Base-by-base conservation (phyloP, 1,140 invertebrate genomes). In the Cotesia typhae region DNA sequence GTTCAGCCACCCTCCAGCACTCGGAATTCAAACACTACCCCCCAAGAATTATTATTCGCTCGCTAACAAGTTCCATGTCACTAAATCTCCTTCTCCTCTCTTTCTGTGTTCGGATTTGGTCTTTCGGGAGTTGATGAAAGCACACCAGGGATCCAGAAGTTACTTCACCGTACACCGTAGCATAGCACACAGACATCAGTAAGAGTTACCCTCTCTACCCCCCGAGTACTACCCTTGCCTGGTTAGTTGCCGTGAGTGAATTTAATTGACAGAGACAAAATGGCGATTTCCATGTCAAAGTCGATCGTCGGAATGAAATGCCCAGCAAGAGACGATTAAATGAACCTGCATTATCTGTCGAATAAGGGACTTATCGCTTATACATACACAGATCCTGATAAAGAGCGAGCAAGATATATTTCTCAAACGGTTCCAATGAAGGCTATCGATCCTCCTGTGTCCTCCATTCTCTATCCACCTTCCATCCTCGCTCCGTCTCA, bases 241-340 rank as follows among this genome's bases (percentile, higher is more conserved):
- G 20, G 10, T 60, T 36, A 4, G 59, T 60, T 20, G 20, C 20
- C 20, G 9, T 60, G 9, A 51, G 63, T 47, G 63, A 65, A 65
- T 65, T 47, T 65, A 65, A 65, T 65, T 47, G 63, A 51, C 63
- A 65, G n/a, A 65, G 63, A 65, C 41, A 65, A 65, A 65, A 65
- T 65, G 38, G 36, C 17, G 63, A 65, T 65, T 65, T 51, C 17
- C 63, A 51, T 65, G 63, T 65, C 41, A 65, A 65, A 65, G 63
- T 65, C 38, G 36, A 51, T 67, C 12, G 4, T 41, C 10, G 10
- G 37, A 67, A 20, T 55, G 52, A 20, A 67, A 59, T 59, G 57
- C 63, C 6, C 65, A 67, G 65, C 65, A 67, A 53, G 65, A 55
- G 65, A 67, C 52, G 52, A 67, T 36, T 14, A 67, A 67, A 55